Evolutionary conservation across 2,888 invertebrate species (phyloP).

Genomic region (Stegana nigrithorax): DNA sequence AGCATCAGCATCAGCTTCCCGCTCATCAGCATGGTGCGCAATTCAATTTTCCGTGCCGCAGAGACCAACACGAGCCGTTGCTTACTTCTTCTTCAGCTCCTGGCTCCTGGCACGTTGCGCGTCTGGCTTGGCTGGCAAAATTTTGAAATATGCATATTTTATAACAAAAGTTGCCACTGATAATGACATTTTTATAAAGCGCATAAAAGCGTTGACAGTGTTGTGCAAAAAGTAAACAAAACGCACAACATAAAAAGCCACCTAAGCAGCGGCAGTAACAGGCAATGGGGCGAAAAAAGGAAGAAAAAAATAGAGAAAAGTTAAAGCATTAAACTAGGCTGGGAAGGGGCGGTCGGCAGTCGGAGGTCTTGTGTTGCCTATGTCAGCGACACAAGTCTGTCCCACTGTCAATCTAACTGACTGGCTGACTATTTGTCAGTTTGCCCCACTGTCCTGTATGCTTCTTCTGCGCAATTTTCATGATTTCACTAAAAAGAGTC

Average conservation of each 20-base stretch:
- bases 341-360: too few relatives aligned
- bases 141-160: slow-evolving; percentile 15
- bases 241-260: background rate
- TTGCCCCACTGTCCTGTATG: too few relatives aligned
- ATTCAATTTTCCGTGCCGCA: slow-evolving; percentile 45
- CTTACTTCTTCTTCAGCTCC: slow-evolving; percentile 39
- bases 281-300: background rate
- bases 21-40: slow-evolving; percentile 33
- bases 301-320: background rate
- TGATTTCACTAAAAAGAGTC: background rate
- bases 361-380: background rate
- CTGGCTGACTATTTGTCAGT: too few relatives aligned
- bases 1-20: background rate
- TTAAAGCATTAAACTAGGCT: slow-evolving; percentile 4
- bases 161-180: slow-evolving; percentile 50
- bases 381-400: background rate
- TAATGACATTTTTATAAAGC: slow-evolving; percentile 60
- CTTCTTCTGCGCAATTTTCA: background rate
- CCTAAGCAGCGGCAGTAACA: background rate
- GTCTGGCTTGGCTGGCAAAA: background rate
- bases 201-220: too few relatives aligned
- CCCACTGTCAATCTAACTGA: too few relatives aligned
- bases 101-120: too few relatives aligned
- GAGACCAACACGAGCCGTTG: background rate
- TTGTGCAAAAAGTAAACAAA: too few relatives aligned